Evolutionary conservation across 2,113 vertebrate species (phyloP).

Genomic region (Paratilapia polleni): DNA sequence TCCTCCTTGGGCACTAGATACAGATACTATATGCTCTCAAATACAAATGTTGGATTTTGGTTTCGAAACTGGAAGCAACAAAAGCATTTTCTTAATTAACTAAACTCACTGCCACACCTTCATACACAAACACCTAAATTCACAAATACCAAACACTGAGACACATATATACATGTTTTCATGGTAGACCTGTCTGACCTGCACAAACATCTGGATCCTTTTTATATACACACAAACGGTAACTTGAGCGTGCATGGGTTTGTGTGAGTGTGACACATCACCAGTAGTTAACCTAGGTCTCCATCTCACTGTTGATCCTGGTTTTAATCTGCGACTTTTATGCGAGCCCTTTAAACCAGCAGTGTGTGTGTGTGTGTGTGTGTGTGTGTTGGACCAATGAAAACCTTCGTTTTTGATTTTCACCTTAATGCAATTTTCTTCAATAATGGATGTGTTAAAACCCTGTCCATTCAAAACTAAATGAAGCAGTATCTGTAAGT

Average conservation of each 20-base stretch:
- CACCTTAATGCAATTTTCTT: neutral
- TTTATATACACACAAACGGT: conserved; percentile 1
- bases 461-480: neutral
- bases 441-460: neutral
- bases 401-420: neutral
- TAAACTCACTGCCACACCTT: neutral
- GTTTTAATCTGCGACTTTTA: conserved; percentile 50
- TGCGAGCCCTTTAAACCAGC: conserved; percentile 26
- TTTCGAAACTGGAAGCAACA: neutral
- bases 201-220: conserved; percentile 43
- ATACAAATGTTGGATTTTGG: neutral
- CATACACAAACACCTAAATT: neutral
- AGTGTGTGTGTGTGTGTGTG: neutral
- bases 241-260: neutral
- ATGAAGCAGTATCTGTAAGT: neutral
- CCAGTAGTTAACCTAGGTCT: conserved; percentile 35
- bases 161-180: neutral
- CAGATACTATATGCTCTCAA: neutral
- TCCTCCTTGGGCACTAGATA: neutral
- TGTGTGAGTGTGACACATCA: neutral
- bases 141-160: neutral
- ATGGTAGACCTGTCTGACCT: neutral
- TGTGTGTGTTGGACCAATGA: neutral
- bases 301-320: conserved; percentile 24
- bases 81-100: neutral